Percentiles rank a stretch among this genome's conserved stretches.
Evolutionary conservation across 1,140 invertebrate genomes (phyloP).

Genomic region (Drosophila bifasciata): DNA sequence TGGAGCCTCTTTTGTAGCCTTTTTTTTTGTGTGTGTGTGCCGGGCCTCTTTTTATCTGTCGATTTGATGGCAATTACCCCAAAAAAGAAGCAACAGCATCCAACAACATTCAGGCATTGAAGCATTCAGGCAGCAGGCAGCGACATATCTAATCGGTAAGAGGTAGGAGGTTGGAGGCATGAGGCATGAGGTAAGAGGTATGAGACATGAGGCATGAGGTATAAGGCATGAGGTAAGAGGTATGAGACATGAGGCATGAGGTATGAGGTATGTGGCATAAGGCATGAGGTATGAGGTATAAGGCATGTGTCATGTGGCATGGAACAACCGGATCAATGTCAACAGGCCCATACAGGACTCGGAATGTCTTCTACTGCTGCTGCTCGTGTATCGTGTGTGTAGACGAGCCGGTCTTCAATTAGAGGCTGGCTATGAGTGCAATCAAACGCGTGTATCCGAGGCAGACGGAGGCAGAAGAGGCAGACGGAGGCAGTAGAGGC

Average conservation of each 20-base stretch:
- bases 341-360: constrained; percentile 33
- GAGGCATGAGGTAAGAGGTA: too few relatives aligned
- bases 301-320: too few relatives aligned
- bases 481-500: neutral
- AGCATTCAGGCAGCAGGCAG: constrained; percentile 14
- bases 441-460: constrained; percentile 34
- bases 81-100: constrained; percentile 25
- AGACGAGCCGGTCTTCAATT: constrained; percentile 34
- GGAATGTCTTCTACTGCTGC: neutral
- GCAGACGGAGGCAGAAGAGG: too few relatives aligned
- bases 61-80: constrained; percentile 56
- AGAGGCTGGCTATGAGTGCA: constrained; percentile 39
- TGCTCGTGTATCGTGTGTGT: neutral
- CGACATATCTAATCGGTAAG: constrained; percentile 31
- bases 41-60: constrained; percentile 42
- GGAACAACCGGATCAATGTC: constrained; percentile 43
- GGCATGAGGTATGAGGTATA: too few relatives aligned
- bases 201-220: too few relatives aligned
- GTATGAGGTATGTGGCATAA: too few relatives aligned
- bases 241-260: too few relatives aligned
- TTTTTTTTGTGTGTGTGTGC: too few relatives aligned
- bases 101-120: constrained; percentile 6
- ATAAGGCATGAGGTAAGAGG: too few relatives aligned
- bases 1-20: too few relatives aligned
- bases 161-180: too few relatives aligned